A percentile compares a stretch with the other conserved stretches of the same genome.
Evolutionary conservation across 2,888 invertebrate species (phyloP).

Genomic region (Ormyrus nitidulus): DNA sequence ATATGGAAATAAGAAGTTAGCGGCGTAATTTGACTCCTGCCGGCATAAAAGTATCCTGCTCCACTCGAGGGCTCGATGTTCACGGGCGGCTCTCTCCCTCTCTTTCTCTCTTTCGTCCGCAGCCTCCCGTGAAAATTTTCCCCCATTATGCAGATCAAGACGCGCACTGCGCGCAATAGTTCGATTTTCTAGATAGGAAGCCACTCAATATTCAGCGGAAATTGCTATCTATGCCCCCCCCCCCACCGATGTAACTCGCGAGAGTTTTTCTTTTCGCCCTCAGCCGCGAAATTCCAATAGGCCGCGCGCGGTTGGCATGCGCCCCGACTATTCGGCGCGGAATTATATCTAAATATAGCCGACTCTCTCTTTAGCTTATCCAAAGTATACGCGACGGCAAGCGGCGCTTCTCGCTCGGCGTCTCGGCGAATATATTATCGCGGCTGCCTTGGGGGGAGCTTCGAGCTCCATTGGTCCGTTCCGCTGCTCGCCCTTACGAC

Average conservation of each 20-base stretch:
- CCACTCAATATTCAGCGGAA: constrained; percentile 36
- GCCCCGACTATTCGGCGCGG: no score
- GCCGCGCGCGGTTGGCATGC: no score
- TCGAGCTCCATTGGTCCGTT: constrained; percentile 15
- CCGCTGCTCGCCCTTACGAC: background rate
- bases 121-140: constrained; percentile 27
- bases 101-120: background rate
- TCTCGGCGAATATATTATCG: background rate
- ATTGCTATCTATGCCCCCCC: background rate
- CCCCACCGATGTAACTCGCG: constrained; percentile 9
- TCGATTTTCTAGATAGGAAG: constrained; percentile 28
- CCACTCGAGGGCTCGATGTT: constrained; percentile 6
- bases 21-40: constrained; percentile 16
- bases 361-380: background rate
- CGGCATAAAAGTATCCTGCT: constrained; percentile 10
- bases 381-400: background rate
- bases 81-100: background rate
- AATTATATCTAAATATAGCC: background rate
- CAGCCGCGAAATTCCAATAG: constrained; percentile 17
- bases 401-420: background rate
- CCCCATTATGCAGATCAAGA: constrained; percentile 46
- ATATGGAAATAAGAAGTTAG: constrained; percentile 38
- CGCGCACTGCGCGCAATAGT: constrained; percentile 22
- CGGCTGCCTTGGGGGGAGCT: background rate
- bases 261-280: background rate